phyloP scores from a whole-genome alignment of 35 echinoderm and acorn worm species.

The Apostichopus parvimensis region DNA sequence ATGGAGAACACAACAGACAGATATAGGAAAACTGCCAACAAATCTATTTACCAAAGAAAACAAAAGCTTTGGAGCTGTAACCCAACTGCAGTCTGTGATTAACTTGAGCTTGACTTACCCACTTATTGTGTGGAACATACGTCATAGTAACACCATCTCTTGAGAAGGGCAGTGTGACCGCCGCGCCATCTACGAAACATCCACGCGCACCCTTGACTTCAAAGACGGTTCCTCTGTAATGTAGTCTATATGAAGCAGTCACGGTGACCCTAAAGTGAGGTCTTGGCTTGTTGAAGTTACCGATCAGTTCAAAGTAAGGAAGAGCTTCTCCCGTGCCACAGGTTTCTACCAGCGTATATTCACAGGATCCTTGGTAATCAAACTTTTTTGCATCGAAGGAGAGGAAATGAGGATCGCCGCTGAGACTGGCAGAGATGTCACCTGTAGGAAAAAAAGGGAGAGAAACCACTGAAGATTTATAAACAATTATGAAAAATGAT shows the following conservation, averaged over 20 bases:
- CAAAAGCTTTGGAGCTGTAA: too few species aligned
- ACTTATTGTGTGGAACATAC: neutral
- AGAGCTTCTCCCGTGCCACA: neutral
- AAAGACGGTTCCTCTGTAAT: neutral
- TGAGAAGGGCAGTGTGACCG: neutral
- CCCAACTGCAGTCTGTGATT: too few species aligned
- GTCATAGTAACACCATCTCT: conserved; percentile 2
- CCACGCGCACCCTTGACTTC: neutral
- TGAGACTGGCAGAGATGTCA: neutral
- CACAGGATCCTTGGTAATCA: conserved; percentile 31
- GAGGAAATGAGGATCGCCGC: neutral
- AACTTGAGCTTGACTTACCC: neutral
- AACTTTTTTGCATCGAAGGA: neutral
- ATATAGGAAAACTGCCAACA: too few species aligned
- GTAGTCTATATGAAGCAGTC: neutral
- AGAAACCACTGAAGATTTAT: too few species aligned
- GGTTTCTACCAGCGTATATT: conserved; percentile 9
- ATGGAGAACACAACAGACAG: too few species aligned
- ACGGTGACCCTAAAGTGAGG: neutral
- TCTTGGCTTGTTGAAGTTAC: neutral
- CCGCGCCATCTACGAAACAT: neutral
- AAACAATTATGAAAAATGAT: too few species aligned
- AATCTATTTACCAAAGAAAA: too few species aligned
- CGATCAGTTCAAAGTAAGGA: neutral
- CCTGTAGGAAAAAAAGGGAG: neutral